A percentile compares a stretch with the other conserved stretches of the same genome.
Conservation (phyloP, 1,140 invertebrate species). For the Telenomus remus region DNA sequence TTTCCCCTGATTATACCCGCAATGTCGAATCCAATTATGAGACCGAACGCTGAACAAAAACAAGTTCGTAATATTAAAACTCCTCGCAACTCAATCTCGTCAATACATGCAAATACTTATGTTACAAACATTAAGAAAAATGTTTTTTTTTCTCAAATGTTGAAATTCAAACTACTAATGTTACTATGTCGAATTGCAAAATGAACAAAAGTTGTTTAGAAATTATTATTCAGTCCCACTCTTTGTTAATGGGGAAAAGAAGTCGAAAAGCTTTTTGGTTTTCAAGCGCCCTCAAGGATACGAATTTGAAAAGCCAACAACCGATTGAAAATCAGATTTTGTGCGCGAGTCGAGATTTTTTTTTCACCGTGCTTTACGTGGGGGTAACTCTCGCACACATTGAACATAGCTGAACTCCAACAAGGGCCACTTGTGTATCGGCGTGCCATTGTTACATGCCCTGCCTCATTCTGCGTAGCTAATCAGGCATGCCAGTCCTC, state of each 20-base stretch:
- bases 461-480: constrained; percentile 54
- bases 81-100: constrained; percentile 14
- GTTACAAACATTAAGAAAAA: too few species aligned
- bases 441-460: constrained; percentile 50
- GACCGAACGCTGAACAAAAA: constrained; percentile 38
- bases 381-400: constrained; percentile 41
- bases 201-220: too few species aligned
- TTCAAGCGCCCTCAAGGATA: constrained; percentile 16
- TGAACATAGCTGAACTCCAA: constrained; percentile 41
- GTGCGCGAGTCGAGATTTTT: constrained; percentile 29
- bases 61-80: constrained; percentile 14
- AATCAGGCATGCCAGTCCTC: constrained; percentile 54
- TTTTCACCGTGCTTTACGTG: constrained; percentile 32
- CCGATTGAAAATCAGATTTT: constrained; percentile 42
- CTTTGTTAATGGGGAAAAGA: too few species aligned
- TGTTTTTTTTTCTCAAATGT: too few species aligned
- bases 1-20: constrained; percentile 29
- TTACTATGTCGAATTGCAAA: too few species aligned
- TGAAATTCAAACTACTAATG: too few species aligned
- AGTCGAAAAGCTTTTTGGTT: constrained; percentile 3
- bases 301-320: constrained; percentile 35
- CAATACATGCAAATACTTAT: too few species aligned
- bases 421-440: constrained; percentile 52
- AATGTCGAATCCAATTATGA: constrained; percentile 41
- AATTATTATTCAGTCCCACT: too few species aligned